Percentiles rank a stretch among this genome's conserved stretches.
Evolutionary conservation across 2,888 invertebrate species (phyloP).

Genomic region (Tenthredo mesomela): DNA sequence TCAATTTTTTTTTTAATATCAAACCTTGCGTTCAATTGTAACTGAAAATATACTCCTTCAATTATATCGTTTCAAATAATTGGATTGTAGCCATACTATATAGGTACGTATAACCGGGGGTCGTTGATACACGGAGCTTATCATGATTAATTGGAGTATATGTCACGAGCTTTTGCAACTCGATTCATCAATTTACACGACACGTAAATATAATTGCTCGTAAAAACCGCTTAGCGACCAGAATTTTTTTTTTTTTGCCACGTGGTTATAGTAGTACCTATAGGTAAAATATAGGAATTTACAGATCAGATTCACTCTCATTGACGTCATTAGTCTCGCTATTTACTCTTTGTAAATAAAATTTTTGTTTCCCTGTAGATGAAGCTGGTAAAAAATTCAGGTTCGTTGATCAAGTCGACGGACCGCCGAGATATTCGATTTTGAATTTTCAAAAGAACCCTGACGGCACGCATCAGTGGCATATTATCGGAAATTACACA

Average conservation of each 20-base stretch:
- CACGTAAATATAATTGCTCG: neutral
- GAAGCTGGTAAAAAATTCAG: conserved; percentile 78
- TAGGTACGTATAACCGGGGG: neutral
- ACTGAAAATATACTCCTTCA: neutral
- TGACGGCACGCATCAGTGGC: conserved; percentile 75
- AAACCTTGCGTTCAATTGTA: neutral
- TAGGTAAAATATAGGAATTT: neutral
- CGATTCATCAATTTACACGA: conserved; percentile 8
- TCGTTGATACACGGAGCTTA: conserved; percentile 28
- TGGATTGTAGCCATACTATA: neutral
- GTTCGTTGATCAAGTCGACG: conserved; percentile 78
- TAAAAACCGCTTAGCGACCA: neutral
- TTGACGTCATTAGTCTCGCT: neutral
- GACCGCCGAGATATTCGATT: conserved; percentile 80
- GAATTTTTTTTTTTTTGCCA: neutral
- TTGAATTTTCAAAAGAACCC: conserved; percentile 77
- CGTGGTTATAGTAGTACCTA: neutral
- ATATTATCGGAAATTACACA: conserved; percentile 78
- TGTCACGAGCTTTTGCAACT: conserved; percentile 24
- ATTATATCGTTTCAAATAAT: conserved; percentile 6
- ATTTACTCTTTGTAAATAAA: neutral
- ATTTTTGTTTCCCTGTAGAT: conserved; percentile 70
- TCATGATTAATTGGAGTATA: conserved; percentile 23
- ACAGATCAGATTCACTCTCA: neutral
- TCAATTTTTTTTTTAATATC: no score